Evolutionary conservation across 1,140 invertebrate genomes (phyloP).

Genomic region (Charaxes varanes): DNA sequence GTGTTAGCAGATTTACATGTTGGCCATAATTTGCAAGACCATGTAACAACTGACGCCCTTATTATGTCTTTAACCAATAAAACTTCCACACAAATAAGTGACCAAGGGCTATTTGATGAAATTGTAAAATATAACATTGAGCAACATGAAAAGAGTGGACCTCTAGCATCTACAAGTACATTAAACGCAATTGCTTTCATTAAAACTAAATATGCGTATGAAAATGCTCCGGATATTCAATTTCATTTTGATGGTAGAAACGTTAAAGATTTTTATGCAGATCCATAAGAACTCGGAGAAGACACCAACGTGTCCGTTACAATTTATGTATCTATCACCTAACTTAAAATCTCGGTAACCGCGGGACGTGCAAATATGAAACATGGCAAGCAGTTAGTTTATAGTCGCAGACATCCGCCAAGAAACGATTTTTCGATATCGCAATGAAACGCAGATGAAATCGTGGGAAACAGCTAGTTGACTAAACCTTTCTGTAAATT

Average conservation of each 20-base stretch:
- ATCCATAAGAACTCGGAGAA: too few relatives aligned
- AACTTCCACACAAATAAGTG: conserved; percentile 47
- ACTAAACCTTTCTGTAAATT: too few relatives aligned
- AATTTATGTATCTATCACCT: conserved; percentile 53
- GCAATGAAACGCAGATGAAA: too few relatives aligned
- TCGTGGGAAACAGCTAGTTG: too few relatives aligned
- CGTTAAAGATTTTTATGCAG: conserved; percentile 60
- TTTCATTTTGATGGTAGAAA: conserved; percentile 76
- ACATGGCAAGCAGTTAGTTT: too few relatives aligned
- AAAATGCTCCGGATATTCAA: conserved; percentile 77
- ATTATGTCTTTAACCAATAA: conserved; percentile 71
- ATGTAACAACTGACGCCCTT: conserved; percentile 66
- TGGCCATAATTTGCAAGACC: conserved; percentile 35
- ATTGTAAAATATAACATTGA: conserved; percentile 61
- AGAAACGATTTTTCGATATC: too few relatives aligned
- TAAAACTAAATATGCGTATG: conserved; percentile 66
- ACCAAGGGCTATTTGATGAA: conserved; percentile 66
- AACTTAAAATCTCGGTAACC: too few relatives aligned
- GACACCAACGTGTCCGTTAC: too few relatives aligned
- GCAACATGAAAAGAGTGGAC: conserved; percentile 45
- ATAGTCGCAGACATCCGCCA: too few relatives aligned
- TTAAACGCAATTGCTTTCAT: conserved; percentile 73
- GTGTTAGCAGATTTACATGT: conserved; percentile 28
- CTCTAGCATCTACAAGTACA: conserved; percentile 63
- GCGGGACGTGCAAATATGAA: too few relatives aligned